Base-by-base conservation (phyloP, 2,888 invertebrate genomes). In the Exephanes ischioxanthus region DNA sequence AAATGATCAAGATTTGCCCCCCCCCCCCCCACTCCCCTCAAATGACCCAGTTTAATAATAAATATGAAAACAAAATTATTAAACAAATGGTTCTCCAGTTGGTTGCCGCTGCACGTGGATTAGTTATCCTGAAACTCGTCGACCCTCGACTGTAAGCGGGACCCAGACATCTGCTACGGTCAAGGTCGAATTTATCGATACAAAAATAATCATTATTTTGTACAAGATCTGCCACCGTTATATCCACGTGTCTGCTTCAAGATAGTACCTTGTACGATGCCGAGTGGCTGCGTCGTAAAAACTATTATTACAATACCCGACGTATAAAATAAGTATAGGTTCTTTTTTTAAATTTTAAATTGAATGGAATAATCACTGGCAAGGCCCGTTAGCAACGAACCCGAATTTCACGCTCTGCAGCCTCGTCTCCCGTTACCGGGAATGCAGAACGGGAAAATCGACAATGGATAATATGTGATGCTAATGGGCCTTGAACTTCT, bases 401-500 rank as follows among this genome's bases (percentile, higher is more conserved):
- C 85, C 70, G 82, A 86, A 88, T 89, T 75, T 48, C 83, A 88
- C 88, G 89, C 86, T 61, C 80, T 61, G 53, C 55, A 75, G 83
- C 71, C 41, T 66, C 48, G 88, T 87, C 88, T 87, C 80, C 77
- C 85, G 22, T 53, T 19, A 7, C 22, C 22, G 86, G 88, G 75
- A 87, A 90, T 81, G 87, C 86, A 66, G 61, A 48, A 55, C 83
- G 83, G 41, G 76, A 45, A 22, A 67, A 85, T 86, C 86, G 37
- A 87, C 80, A 14, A 58, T 22, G 48, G 88, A 77, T 80, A 3
- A 41, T 55, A 0, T 19, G 55, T 87, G 88, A 83, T 90, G 91
- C 91, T 89, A 90, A 90, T 87, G 90, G 90, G 90, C 85, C 89
- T 90, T 90, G 86, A 85, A 86, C 86, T 87, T 48, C n/a, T 63